Evolutionary conservation across 2,113 vertebrate genomes (phyloP), one percentile per base, ranked within the genome.

Genomic region (Cryptotis parvus): DNA sequence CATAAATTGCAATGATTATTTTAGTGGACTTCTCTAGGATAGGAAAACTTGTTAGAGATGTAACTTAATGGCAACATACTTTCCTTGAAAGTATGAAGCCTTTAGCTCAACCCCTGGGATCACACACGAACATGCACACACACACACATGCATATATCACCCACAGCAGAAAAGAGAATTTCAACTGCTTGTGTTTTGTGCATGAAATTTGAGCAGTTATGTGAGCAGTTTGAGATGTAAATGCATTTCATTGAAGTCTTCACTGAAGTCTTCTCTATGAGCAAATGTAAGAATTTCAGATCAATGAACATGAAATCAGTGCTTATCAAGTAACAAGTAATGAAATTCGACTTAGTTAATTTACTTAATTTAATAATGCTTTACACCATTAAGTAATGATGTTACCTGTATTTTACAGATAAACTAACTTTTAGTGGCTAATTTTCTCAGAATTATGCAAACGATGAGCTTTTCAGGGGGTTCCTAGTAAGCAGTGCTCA

Each of bases 1-100:
- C 75, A 33, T 78, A 75, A 63, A 93, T 66, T 31, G 6, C 3
- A 72, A 27, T 95, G 68, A 88, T 89, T 91, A 11, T 90, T 91
- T 77, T 73, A 89, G 58, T 33, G 82, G 24, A 31, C 18, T 89
- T 82, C 41, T 93, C 15, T 58, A 74, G 35, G 73, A 91, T 27
- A 89, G 73, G 74, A 90, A 75, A 87, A 89, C 18, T 77, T 69
- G 90, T 6, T 58, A 18, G 55, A 22, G 55, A 24, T 58, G 55
- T 18, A 22, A 24, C 55, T 58, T 58, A 24, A 20, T 58, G 20
- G 22, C 15, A 58, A 20, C 20, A 18, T 58, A 22, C 16, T 58
- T 58, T 18, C 55, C 55, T 58, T 58, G 18, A 20, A 58, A 24
- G 18, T 58, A 58, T 58, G 22, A 58, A 24, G 55, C 55, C 55